These are phyloP conservation scores for Kryptopterus vitreolus DNA, from an alignment of 2,797 vertebrate genomes.

Conservation along the genomic window DNA sequence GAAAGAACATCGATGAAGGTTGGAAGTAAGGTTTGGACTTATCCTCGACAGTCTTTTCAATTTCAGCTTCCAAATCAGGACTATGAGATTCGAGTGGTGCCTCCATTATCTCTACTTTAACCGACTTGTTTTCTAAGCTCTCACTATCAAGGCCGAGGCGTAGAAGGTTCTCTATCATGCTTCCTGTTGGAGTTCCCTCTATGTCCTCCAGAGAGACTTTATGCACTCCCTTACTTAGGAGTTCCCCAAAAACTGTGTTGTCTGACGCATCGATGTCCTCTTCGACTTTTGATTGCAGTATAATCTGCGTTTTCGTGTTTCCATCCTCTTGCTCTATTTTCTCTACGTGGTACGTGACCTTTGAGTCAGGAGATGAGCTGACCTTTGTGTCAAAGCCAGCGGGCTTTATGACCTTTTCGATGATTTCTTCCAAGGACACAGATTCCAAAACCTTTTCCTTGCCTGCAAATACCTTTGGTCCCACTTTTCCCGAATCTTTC, in stretches of 20 bases:
- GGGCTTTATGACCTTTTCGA: constrained; percentile 84
- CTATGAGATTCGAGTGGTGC: constrained; percentile 75
- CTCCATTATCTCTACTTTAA: constrained; percentile 90
- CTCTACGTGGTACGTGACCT: constrained; percentile 80
- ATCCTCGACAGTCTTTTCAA: constrained; percentile 80
- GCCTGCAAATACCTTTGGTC: constrained; percentile 40
- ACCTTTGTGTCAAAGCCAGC: constrained; percentile 69
- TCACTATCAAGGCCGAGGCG: constrained; percentile 75
- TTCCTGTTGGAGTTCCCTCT: constrained; percentile 75
- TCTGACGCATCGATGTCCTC: constrained; percentile 80
- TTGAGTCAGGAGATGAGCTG: constrained; percentile 73
- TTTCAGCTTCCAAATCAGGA: constrained; percentile 67
- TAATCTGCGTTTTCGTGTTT: constrained; percentile 82
- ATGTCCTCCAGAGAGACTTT: constrained; percentile 77
- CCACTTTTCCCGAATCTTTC: constrained; percentile 48
- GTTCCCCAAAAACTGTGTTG: constrained; percentile 69
- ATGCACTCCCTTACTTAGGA: constrained; percentile 75
- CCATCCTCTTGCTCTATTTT: constrained; percentile 81
- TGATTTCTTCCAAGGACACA: constrained; percentile 83
- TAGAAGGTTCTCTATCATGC: constrained; percentile 81
- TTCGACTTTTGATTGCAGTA: constrained; percentile 84
- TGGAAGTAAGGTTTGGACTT: constrained; percentile 64
- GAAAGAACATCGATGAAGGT: constrained; percentile 74
- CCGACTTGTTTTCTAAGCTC: constrained; percentile 71
- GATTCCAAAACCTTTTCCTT: constrained; percentile 72